Evolutionary conservation across 1,140 invertebrate species (phyloP).

Genomic region (Atta cephalotes): DNA sequence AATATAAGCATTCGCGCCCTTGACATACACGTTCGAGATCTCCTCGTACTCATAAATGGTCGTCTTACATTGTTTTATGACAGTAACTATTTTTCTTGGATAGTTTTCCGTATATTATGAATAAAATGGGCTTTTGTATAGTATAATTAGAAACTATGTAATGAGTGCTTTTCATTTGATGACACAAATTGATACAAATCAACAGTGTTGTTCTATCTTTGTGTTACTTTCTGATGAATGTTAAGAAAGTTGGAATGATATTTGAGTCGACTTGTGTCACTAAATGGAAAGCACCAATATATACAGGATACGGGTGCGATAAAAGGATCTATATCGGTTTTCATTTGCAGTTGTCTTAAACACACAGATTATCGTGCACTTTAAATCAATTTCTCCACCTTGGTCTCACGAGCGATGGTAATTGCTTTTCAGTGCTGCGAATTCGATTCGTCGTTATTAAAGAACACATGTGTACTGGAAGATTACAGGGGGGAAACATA

Average conservation of each 20-base stretch:
- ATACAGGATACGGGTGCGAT: neutral
- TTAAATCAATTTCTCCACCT: constrained; percentile 30
- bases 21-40: constrained; percentile 2
- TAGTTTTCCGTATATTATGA: neutral
- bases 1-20: constrained; percentile 10
- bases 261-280: too few species aligned
- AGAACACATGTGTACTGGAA: constrained; percentile 4
- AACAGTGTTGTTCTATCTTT: too few species aligned
- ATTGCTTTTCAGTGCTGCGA: constrained; percentile 26
- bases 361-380: neutral
- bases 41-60: constrained; percentile 41
- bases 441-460: constrained; percentile 49
- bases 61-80: neutral
- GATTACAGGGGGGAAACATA: neutral
- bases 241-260: too few species aligned
- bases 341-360: constrained; percentile 13
- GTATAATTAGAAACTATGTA: neutral
- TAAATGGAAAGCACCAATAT: too few species aligned
- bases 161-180: too few species aligned
- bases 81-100: neutral
- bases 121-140: neutral
- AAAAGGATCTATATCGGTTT: neutral
- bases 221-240: too few species aligned
- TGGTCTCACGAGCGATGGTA: constrained; percentile 18
- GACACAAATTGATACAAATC: too few species aligned